These are phyloP conservation scores for Eremobia ochroleuca DNA, from an alignment of 2,888 invertebrate species.

Conservation along the genomic window DNA sequence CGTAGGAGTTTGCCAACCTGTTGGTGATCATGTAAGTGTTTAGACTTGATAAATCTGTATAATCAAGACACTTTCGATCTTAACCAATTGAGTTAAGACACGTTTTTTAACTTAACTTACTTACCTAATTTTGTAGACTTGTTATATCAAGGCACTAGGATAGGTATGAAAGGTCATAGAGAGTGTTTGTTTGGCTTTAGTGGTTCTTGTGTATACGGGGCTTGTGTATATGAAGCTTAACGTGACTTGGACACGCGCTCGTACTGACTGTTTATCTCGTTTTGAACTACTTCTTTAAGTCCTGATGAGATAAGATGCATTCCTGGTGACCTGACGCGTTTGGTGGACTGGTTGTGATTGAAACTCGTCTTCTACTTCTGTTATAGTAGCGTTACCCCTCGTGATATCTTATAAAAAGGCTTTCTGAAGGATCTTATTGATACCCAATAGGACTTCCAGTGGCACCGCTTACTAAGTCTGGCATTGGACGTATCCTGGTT, in stretches of 20 bases:
- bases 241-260: too few relatives aligned
- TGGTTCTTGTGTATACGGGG: neutral
- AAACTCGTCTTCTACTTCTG: constrained; percentile 75
- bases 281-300: constrained; percentile 88
- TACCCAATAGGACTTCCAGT: neutral
- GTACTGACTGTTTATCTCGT: too few relatives aligned
- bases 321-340: constrained; percentile 79
- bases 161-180: neutral
- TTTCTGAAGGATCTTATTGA: neutral
- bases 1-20: constrained; percentile 87
- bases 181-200: neutral
- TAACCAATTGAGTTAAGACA: neutral
- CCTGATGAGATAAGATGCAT: constrained; percentile 77
- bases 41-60: neutral
- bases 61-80: neutral
- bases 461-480: neutral
- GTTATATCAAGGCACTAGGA: neutral
- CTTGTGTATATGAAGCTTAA: too few relatives aligned
- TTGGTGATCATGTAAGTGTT: neutral
- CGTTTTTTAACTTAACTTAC: neutral
- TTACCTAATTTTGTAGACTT: neutral
- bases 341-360: constrained; percentile 77
- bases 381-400: constrained; percentile 59
- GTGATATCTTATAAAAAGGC: neutral
- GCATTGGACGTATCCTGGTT: neutral